Base-by-base conservation (phyloP, 2,113 vertebrate species). In the Muntiacus muntjak region DNA sequence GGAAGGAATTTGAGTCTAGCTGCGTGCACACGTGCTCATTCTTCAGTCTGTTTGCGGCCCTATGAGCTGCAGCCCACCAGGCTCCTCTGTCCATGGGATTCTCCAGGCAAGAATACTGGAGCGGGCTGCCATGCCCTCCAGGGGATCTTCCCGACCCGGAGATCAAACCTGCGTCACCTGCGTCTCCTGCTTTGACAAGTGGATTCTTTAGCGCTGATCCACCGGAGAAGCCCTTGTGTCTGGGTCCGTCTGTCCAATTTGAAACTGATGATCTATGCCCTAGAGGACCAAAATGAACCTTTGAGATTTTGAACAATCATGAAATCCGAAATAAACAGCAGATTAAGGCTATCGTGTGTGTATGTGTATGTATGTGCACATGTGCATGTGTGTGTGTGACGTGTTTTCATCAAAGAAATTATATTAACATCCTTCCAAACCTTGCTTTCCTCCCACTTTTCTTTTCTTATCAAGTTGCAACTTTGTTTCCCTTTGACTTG, bases 1-100 rank as follows among this genome's bases (percentile, higher is more conserved):
- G 62, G 52, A 52, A 91, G 74, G 92, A 93, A n/a, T 62, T 50
- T 93, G 86, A 40, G 67, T 71, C 67, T 71, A n/a, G n/a, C n/a
- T 40, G 10, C 10, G 2, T 74, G 10, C 67, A 40, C 0, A 5
- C 0, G 1, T 23, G 67, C n/a, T 74, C 19, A 12, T 74, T 40
- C n/a, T 74, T 40, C 19, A 23, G 67, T 74, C 19, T 74, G n/a
- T n/a, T 33, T 74, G 67, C 2, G 2, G n/a, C 67, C 67, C 67
- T 40, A 0, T 74, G 67, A 74, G 23, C 67, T 40, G 67, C n/a
- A 74, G 5, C 12, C 67, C n/a, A 11, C 11, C n/a, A 74, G 67
- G 21, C 10, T 74, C n/a, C n/a, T 71, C 67, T 25, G 19, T 74
- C 21, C 36, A 25, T 40, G 67, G 67, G 67, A 71, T 23, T 71